phyloP scores from a whole-genome alignment of 2,888 invertebrate genomes.

The Himalopsyche japonica region DNA sequence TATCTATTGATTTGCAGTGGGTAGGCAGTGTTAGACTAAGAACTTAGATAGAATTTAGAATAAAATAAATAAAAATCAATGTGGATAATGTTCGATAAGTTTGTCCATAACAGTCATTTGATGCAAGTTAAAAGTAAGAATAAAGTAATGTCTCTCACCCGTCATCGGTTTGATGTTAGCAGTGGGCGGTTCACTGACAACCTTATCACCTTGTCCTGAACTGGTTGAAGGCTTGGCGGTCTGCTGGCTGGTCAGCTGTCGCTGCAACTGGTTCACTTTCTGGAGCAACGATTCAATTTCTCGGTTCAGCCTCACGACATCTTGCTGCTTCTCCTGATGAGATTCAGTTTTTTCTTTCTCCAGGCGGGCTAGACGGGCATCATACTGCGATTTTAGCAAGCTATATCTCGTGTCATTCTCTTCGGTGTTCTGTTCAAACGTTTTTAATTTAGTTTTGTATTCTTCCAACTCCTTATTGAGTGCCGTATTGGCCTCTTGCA shows the following conservation, averaged over 20 bases:
- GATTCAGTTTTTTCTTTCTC: slow-evolving; percentile 74
- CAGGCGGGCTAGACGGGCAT: slow-evolving; percentile 68
- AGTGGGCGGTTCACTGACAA: slow-evolving; percentile 67
- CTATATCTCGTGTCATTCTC: slow-evolving; percentile 63
- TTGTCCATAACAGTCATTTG: too few relatives aligned
- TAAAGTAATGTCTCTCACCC: slow-evolving; percentile 53
- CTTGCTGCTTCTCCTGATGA: slow-evolving; percentile 45
- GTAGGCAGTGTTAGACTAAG: too few relatives aligned
- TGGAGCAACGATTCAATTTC: slow-evolving; percentile 74
- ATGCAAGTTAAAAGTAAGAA: not conserved
- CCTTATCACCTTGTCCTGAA: slow-evolving; percentile 66
- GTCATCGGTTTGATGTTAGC: slow-evolving; percentile 96
- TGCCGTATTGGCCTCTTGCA: slow-evolving; percentile 71
- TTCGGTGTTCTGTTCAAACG: slow-evolving; percentile 59
- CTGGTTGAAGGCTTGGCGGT: slow-evolving; percentile 72
- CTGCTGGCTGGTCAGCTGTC: slow-evolving; percentile 61
- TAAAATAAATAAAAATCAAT: too few relatives aligned
- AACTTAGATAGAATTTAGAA: too few relatives aligned
- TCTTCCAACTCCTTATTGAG: slow-evolving; percentile 63
- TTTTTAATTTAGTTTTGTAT: slow-evolving; percentile 56
- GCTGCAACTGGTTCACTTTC: slow-evolving; percentile 69
- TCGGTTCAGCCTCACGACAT: slow-evolving; percentile 55
- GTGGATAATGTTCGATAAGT: too few relatives aligned
- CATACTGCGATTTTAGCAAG: slow-evolving; percentile 70
- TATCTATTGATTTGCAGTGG: too few relatives aligned